A percentile compares a stretch with the other conserved stretches of the same genome.
Evolutionary conservation across 2,888 invertebrate genomes (phyloP).

Genomic region (Synergus japonicus): DNA sequence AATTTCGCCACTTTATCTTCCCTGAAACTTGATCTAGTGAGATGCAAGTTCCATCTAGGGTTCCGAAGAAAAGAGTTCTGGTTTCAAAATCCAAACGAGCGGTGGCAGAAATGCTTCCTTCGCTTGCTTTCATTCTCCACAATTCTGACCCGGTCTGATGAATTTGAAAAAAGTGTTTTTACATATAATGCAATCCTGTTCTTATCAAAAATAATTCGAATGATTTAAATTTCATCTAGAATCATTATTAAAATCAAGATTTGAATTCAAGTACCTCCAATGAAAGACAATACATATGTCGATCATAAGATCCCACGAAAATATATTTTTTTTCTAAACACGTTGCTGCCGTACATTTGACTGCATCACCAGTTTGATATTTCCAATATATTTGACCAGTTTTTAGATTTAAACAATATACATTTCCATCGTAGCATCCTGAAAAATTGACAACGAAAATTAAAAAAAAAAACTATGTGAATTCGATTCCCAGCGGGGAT

Average conservation of each 20-base stretch:
- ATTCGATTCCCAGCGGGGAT: too few species aligned
- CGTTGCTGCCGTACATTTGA: conserved; percentile 82
- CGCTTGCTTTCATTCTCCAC: conserved; percentile 74
- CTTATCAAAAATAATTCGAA: conserved; percentile 7
- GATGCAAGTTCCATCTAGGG: conserved; percentile 81
- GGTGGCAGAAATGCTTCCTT: conserved; percentile 79
- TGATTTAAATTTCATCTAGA: neutral
- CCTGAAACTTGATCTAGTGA: conserved; percentile 80
- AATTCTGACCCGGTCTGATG: conserved; percentile 77
- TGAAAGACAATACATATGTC: conserved; percentile 81
- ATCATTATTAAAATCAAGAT: conserved; percentile 20
- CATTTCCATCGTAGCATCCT: conserved; percentile 86
- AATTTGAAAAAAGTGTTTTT: conserved; percentile 22
- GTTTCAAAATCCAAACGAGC: conserved; percentile 71
- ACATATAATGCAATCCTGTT: neutral
- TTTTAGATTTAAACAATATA: conserved; percentile 83
- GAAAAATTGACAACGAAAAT: conserved; percentile 8
- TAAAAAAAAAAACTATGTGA: neutral
- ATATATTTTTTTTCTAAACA: conserved; percentile 76
- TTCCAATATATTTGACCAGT: conserved; percentile 82
- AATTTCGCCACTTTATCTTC: conserved; percentile 80
- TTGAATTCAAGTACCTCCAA: conserved; percentile 75
- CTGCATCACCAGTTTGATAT: conserved; percentile 80
- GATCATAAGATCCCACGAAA: conserved; percentile 87
- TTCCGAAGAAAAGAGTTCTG: conserved; percentile 77